A percentile compares a stretch with the other conserved stretches of the same genome.
Conservation (phyloP, 2,113 vertebrate species). For the Pantherophis guttatus region DNA sequence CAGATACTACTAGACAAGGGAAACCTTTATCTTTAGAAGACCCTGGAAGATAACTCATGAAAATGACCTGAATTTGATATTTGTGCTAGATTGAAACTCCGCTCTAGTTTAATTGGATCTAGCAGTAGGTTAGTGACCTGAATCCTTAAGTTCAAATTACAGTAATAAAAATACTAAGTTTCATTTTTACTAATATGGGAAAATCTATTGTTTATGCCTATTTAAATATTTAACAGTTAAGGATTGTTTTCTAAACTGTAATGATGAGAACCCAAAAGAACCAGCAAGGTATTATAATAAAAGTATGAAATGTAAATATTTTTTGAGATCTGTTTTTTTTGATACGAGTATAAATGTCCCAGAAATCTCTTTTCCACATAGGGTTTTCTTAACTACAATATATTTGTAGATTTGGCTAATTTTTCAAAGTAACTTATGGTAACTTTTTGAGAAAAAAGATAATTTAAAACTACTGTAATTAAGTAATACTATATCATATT, state of each 20-base stretch:
- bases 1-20: background rate
- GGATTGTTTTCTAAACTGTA: rapidly evolving
- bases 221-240: rapidly evolving
- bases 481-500: background rate
- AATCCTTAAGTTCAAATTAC: background rate
- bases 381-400: background rate
- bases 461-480: background rate
- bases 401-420: background rate
- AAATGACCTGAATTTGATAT: background rate
- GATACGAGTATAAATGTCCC: background rate
- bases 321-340: too few species aligned
- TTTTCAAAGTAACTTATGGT: rapidly evolving
- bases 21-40: background rate
- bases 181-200: background rate
- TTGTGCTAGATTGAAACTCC: background rate
- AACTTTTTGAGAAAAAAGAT: background rate
- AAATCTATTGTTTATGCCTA: rapidly evolving
- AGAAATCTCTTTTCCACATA: background rate
- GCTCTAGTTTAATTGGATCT: background rate
- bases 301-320: background rate
- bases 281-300: background rate
- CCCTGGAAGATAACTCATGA: background rate
- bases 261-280: background rate
- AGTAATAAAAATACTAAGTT: background rate
- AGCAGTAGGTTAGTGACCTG: rapidly evolving